Conservation (phyloP, 2,113 vertebrate species). For the Petaurus breviceps region DNA sequence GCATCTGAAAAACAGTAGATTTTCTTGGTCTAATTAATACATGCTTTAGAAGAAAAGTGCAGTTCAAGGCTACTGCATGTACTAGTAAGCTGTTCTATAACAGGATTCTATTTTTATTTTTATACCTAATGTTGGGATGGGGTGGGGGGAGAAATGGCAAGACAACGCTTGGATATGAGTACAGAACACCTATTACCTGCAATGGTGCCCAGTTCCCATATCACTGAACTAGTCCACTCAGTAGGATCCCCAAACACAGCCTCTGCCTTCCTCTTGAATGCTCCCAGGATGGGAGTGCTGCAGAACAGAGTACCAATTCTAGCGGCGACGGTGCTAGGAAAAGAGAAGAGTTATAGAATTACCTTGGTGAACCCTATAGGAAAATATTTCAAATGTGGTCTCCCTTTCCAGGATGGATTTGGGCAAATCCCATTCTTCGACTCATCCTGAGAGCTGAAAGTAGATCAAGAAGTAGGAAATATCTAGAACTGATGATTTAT, state of each 20-base stretch:
- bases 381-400: not conserved
- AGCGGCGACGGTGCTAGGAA: slow-evolving; percentile 81
- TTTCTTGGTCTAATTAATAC: not conserved
- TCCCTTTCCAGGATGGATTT: not conserved
- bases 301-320: slow-evolving; percentile 85
- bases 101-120: not conserved
- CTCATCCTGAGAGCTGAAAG: not conserved
- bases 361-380: not conserved
- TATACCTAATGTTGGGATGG: not conserved
- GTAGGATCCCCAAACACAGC: slow-evolving; percentile 81
- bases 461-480: not conserved
- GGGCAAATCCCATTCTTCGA: not conserved
- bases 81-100: not conserved
- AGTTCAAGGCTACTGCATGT: not conserved
- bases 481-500: not conserved
- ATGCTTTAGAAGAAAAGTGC: slow-evolving; percentile 1
- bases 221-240: slow-evolving; percentile 80
- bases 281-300: slow-evolving; percentile 74
- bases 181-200: slow-evolving; percentile 81
- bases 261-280: slow-evolving; percentile 85
- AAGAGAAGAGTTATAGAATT: slow-evolving; percentile 22
- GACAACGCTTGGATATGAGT: not conserved
- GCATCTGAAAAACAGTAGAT: not conserved
- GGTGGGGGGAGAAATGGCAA: not conserved
- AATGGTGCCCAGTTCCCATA: slow-evolving; percentile 86